A percentile compares a stretch with the other conserved stretches of the same genome.
Conservation (phyloP, 2,888 invertebrate genomes). For the Xylota segnis region DNA sequence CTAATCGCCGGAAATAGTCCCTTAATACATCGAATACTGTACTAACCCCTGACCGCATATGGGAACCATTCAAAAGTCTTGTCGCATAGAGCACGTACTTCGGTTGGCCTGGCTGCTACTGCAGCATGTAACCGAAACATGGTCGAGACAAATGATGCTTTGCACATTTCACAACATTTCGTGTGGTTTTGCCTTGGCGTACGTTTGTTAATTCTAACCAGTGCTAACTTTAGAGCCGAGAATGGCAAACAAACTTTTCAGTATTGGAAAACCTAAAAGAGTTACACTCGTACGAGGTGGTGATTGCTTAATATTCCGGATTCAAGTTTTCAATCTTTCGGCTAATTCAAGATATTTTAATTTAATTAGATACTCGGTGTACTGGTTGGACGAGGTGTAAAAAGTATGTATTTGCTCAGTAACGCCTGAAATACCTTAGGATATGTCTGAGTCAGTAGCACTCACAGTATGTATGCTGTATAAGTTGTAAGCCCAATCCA, state of each 20-base stretch:
- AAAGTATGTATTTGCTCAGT: not conserved
- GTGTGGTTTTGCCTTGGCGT: slow-evolving; percentile 53
- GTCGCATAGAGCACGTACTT: slow-evolving; percentile 50
- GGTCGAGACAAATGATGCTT: not conserved
- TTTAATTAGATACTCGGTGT: not conserved
- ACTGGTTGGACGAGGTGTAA: not conserved
- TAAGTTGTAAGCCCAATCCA: too few species aligned
- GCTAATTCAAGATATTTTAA: slow-evolving; percentile 2
- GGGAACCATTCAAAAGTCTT: slow-evolving; percentile 45
- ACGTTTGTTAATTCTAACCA: slow-evolving; percentile 50
- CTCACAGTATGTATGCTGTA: too few species aligned
- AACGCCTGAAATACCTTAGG: not conserved
- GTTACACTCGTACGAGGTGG: not conserved
- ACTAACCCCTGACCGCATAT: slow-evolving; percentile 52
- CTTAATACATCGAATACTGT: slow-evolving; percentile 29
- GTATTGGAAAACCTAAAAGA: not conserved
- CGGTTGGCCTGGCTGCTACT: slow-evolving; percentile 26
- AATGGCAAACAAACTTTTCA: not conserved
- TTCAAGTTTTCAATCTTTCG: not conserved
- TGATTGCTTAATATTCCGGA: slow-evolving; percentile 16
- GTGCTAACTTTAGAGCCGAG: slow-evolving; percentile 22
- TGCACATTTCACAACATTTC: slow-evolving; percentile 41
- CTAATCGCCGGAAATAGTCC: slow-evolving; percentile 51
- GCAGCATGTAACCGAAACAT: not conserved
- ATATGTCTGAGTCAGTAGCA: not conserved